Evolutionary conservation across 1,140 invertebrate genomes (phyloP).

Genomic region (Atta cephalotes): DNA sequence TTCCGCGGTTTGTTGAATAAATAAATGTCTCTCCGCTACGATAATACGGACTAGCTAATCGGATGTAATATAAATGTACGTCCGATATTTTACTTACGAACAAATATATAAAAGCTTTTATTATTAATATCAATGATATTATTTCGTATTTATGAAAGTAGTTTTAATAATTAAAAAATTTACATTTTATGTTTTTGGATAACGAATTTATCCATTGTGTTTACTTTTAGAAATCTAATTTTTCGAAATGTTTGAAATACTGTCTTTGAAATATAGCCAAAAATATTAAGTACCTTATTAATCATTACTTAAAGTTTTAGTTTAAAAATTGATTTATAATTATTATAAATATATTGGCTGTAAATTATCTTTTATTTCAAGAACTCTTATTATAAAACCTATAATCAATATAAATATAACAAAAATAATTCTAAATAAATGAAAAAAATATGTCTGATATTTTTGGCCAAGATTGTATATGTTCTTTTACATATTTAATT

Average conservation of each 20-base stretch:
- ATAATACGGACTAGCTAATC: conserved; percentile 9
- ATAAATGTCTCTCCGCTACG: neutral
- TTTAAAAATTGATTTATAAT: no score
- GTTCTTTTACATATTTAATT: neutral
- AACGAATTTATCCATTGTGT: no score
- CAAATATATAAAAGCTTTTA: neutral
- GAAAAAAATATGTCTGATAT: no score
- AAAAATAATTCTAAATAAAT: no score
- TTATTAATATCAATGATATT: conserved; percentile 1
- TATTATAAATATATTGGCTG: no score
- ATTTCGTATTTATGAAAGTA: neutral
- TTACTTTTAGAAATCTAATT: conserved; percentile 7
- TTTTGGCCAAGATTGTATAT: no score
- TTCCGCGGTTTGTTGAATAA: conserved; percentile 16
- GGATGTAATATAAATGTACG: neutral
- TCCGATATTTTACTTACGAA: neutral
- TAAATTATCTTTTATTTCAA: no score
- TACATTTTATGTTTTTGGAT: neutral
- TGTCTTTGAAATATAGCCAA: no score
- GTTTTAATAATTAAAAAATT: neutral
- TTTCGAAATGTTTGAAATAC: neutral
- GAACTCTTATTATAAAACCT: no score
- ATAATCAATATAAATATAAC: no score
- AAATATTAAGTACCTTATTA: no score
- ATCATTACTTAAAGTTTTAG: no score